These are phyloP conservation scores for Mastomys natalensis DNA, from an alignment of 2,113 vertebrate genomes.

Conservation along the genomic window DNA sequence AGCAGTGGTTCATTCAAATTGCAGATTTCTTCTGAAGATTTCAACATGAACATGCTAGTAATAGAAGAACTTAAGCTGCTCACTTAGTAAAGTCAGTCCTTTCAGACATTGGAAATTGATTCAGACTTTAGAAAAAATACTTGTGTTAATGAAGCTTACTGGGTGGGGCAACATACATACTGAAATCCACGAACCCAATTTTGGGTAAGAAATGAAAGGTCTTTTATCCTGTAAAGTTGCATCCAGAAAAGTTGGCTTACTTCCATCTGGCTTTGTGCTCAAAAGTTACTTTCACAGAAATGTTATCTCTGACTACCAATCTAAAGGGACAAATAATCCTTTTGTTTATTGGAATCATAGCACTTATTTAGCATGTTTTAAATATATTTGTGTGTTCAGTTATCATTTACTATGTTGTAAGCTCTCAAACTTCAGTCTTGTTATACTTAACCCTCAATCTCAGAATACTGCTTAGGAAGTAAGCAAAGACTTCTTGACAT, in stretches of 20 bases:
- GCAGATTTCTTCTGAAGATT: slow-evolving; percentile 16
- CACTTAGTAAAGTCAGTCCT: neutral
- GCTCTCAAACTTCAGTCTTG: neutral
- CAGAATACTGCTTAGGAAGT: neutral
- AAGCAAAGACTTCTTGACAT: slow-evolving; percentile 24
- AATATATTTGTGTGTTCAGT: neutral
- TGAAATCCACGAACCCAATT: neutral
- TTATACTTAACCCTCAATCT: neutral
- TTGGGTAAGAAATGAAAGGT: neutral
- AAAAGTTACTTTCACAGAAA: slow-evolving; percentile 44
- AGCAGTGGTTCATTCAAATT: neutral
- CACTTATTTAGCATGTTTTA: neutral
- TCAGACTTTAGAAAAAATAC: slow-evolving; percentile 2
- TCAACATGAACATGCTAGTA: neutral
- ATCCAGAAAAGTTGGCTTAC: slow-evolving; percentile 29
- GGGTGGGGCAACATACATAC: neutral
- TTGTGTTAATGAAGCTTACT: slow-evolving; percentile 13
- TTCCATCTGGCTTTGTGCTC: slow-evolving; percentile 8
- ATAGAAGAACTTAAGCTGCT: slow-evolving; percentile 2
- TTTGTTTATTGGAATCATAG: slow-evolving; percentile 3
- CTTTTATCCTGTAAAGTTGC: slow-evolving; percentile 15
- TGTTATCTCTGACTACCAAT: neutral
- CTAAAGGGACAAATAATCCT: neutral
- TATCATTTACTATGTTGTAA: slow-evolving; percentile 14
- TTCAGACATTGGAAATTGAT: slow-evolving; percentile 10